Evolutionary conservation across 2,888 invertebrate genomes (phyloP).

Genomic region (Nasonovia ribisnigri): DNA sequence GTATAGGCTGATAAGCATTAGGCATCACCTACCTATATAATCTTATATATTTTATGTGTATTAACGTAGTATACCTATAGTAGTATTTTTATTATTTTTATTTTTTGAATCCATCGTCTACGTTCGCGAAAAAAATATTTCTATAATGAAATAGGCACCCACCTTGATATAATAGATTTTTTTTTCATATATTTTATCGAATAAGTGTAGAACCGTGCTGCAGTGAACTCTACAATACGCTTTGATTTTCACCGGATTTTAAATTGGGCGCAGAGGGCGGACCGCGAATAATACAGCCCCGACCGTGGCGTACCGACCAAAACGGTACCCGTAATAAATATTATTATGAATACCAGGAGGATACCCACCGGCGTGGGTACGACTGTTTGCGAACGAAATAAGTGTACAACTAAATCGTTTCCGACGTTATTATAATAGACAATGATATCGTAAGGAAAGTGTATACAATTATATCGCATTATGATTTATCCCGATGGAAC

Average conservation of each 20-base stretch:
- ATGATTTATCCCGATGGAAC: background rate
- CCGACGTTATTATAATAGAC: background rate
- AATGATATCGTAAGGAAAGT: background rate
- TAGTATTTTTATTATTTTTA: background rate
- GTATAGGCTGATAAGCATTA: background rate
- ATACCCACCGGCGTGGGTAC: background rate
- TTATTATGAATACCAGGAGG: slow-evolving; percentile 21
- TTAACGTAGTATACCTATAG: background rate
- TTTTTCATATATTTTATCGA: background rate
- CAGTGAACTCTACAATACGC: background rate
- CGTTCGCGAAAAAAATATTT: background rate
- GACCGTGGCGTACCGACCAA: background rate
- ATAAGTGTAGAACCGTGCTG: background rate
- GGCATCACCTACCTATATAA: background rate
- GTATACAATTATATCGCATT: background rate
- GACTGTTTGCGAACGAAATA: background rate
- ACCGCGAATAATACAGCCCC: background rate
- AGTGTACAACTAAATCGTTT: slow-evolving; percentile 28
- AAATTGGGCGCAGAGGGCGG: slow-evolving; percentile 3
- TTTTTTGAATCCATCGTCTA: background rate
- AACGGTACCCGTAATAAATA: slow-evolving; percentile 38
- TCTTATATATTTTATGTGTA: background rate
- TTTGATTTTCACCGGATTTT: background rate
- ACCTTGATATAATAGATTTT: background rate
- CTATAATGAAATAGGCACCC: background rate